Conservation (phyloP, 1,140 invertebrate species). For the Periplaneta americana region DNA sequence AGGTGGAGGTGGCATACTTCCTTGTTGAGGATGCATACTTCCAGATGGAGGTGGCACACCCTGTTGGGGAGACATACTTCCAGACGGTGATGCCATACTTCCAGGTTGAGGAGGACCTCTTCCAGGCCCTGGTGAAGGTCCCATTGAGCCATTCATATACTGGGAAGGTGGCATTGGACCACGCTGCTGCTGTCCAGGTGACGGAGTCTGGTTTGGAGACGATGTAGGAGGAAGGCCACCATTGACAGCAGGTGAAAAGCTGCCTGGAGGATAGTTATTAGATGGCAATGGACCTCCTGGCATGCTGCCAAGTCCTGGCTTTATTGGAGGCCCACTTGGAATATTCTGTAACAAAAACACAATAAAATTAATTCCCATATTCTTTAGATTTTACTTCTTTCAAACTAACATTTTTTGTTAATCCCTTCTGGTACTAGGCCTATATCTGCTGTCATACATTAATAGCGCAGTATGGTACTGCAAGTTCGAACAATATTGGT, state of each 20-base stretch:
- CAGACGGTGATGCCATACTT: background rate
- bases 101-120: background rate
- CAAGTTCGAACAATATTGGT: no score
- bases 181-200: background rate
- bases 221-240: slow-evolving; percentile 14
- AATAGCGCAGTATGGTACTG: no score
- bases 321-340: slow-evolving; percentile 8
- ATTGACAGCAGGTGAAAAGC: slow-evolving; percentile 20
- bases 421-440: no score
- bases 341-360: background rate
- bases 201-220: background rate
- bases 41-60: slow-evolving; percentile 28
- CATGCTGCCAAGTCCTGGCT: slow-evolving; percentile 3
- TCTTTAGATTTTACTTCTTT: no score
- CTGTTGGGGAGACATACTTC: slow-evolving; percentile 20
- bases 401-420: no score
- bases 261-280: background rate
- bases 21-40: slow-evolving; percentile 19
- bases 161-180: background rate
- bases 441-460: no score
- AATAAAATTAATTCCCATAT: background rate
- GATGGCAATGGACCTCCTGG: background rate
- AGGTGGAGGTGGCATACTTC: slow-evolving; percentile 14
- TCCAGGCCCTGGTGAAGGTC: background rate
- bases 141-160: slow-evolving; percentile 10